These are phyloP conservation scores for Drosophila pectinifera DNA, from an alignment of 1,140 invertebrate genomes.

Conservation along the genomic window DNA sequence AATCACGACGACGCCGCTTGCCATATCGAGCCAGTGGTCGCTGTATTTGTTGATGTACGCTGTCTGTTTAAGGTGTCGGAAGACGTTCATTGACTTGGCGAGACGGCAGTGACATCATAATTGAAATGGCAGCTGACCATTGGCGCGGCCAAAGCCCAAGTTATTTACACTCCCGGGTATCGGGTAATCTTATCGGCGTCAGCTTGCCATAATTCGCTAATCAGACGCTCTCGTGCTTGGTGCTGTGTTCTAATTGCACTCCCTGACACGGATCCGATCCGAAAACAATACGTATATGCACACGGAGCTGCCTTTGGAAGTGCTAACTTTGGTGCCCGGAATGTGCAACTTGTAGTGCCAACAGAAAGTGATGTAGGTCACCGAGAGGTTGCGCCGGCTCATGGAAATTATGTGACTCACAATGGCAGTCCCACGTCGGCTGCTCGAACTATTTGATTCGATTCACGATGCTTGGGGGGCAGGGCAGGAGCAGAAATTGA, in stretches of 20 bases:
- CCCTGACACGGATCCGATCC: constrained; percentile 32
- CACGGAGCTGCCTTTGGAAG: constrained; percentile 30
- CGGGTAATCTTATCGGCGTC: constrained; percentile 44
- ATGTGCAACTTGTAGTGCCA: constrained; percentile 43
- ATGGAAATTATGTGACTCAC: constrained; percentile 45
- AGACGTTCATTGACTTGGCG: constrained; percentile 73
- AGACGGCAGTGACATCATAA: constrained; percentile 72
- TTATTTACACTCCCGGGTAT: constrained; percentile 28
- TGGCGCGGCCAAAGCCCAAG: constrained; percentile 10
- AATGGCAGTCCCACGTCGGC: constrained; percentile 22
- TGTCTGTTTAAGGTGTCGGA: constrained; percentile 67
- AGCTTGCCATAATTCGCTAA: constrained; percentile 56
- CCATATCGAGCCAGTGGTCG: constrained; percentile 57
- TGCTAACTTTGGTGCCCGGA: constrained; percentile 50
- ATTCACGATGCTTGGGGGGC: not conserved
- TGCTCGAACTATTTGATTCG: constrained; percentile 28
- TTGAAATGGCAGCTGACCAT: constrained; percentile 51
- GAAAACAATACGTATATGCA: constrained; percentile 28
- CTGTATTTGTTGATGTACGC: constrained; percentile 19
- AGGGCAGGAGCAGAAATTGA: constrained; percentile 26
- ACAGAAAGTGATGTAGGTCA: constrained; percentile 59
- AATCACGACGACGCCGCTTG: constrained; percentile 56
- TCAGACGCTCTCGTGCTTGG: constrained; percentile 30
- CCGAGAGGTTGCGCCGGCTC: constrained; percentile 58
- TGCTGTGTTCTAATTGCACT: constrained; percentile 49